Percentiles rank a stretch among this genome's conserved stretches.
Evolutionary conservation across 2,888 invertebrate genomes (phyloP).

Genomic region (Aphodius granarius): DNA sequence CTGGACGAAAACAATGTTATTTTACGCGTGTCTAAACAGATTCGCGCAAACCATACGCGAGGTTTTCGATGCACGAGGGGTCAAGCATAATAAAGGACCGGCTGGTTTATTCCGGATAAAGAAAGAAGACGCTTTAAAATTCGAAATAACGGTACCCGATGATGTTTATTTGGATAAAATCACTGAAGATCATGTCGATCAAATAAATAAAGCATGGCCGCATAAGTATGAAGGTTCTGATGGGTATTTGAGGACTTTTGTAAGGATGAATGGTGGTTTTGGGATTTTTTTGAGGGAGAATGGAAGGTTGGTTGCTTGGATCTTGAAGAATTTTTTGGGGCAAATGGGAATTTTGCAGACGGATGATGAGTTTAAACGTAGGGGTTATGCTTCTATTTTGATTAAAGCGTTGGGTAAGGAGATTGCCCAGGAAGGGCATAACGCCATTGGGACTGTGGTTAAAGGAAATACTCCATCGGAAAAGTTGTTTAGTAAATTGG

Average conservation of each 20-base stretch:
- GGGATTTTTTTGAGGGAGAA: conserved; percentile 49
- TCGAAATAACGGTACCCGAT: conserved; percentile 31
- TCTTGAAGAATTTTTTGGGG: conserved; percentile 45
- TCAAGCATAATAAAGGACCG: background rate
- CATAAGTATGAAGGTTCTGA: conserved; percentile 43
- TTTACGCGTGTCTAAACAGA: background rate
- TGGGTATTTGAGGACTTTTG: conserved; percentile 41
- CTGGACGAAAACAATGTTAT: conserved; percentile 3
- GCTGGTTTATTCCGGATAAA: background rate
- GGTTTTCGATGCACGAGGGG: background rate
- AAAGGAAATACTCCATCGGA: conserved; percentile 45
- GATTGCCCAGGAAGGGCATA: conserved; percentile 45
- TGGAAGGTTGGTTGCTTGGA: conserved; percentile 49
- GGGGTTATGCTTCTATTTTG: conserved; percentile 49
- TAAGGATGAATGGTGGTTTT: conserved; percentile 46
- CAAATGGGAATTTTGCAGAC: conserved; percentile 49
- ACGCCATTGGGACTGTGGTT: conserved; percentile 44
- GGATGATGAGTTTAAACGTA: conserved; percentile 43
- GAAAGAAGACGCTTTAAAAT: background rate
- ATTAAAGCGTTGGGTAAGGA: conserved; percentile 44
- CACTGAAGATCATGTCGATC: conserved; percentile 38
- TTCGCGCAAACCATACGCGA: background rate
- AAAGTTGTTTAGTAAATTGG: conserved; percentile 45
- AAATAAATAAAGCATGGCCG: conserved; percentile 48
- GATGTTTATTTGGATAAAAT: conserved; percentile 46